Conservation (phyloP, 2,888 invertebrate genomes). For the Caenorhabditis doughertyi region DNA sequence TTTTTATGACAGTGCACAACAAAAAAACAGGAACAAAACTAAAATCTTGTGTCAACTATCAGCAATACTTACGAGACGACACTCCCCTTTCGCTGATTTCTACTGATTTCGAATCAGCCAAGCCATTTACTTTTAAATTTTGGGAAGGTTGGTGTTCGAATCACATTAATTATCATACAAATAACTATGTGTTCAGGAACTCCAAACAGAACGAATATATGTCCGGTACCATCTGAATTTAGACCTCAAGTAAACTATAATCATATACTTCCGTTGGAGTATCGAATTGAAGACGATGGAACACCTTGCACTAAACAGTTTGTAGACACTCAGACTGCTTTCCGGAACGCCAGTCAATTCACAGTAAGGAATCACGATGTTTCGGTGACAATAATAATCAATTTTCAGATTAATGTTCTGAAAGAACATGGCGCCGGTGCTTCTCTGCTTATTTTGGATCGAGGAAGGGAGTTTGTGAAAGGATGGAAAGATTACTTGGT, state of each 20-base stretch:
- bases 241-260: background rate
- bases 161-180: background rate
- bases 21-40: constrained; percentile 32
- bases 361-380: constrained; percentile 36
- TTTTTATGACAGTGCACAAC: constrained; percentile 60
- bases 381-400: background rate
- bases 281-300: constrained; percentile 65
- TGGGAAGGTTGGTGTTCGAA: constrained; percentile 30
- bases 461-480: constrained; percentile 59
- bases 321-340: constrained; percentile 23
- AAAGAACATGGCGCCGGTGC: constrained; percentile 45
- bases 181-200: background rate
- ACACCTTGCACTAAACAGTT: constrained; percentile 60
- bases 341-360: constrained; percentile 63
- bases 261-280: constrained; percentile 65
- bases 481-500: constrained; percentile 73
- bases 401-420: constrained; percentile 59
- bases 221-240: constrained; percentile 5
- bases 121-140: constrained; percentile 28
- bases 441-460: constrained; percentile 63
- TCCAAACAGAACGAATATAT: constrained; percentile 15
- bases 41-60: constrained; percentile 78
- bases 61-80: constrained; percentile 69
- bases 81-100: constrained; percentile 3
- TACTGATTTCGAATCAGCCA: constrained; percentile 20